A percentile compares a stretch with the other conserved stretches of the same genome.
Conservation (phyloP, 2,113 vertebrate species). For the Peromyscus polionotus region DNA sequence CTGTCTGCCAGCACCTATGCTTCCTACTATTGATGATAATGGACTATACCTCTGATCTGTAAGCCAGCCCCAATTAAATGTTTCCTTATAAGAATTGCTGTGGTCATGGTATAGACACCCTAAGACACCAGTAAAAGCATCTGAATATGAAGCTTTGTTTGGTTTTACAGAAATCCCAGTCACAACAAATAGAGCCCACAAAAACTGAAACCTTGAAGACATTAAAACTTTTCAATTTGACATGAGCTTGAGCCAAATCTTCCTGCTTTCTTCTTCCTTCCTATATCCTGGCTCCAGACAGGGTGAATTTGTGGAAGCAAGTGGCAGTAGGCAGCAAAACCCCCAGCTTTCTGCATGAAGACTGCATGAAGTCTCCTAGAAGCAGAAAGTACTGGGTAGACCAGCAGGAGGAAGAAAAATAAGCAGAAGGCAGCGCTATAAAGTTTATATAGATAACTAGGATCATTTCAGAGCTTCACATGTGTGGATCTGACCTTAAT, state of each 20-base stretch:
- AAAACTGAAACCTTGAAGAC: background rate
- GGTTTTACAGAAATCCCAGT: background rate
- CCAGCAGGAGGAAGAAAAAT: background rate
- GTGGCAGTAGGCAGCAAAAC: background rate
- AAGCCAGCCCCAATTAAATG: background rate
- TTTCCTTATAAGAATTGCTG: background rate
- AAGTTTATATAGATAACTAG: background rate
- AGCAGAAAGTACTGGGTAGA: background rate
- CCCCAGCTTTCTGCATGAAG: background rate
- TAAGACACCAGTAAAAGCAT: background rate
- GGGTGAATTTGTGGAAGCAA: background rate
- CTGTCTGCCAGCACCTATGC: background rate
- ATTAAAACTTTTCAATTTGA: background rate
- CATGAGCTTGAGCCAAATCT: background rate
- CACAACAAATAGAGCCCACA: background rate
- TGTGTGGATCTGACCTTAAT: background rate
- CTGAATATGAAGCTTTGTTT: slow-evolving; percentile 1
- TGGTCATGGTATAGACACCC: background rate
- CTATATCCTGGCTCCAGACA: background rate
- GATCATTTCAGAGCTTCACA: background rate
- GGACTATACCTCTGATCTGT: background rate
- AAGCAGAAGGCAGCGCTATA: background rate
- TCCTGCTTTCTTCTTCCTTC: background rate
- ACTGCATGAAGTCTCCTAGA: background rate
- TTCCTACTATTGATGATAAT: background rate